A percentile compares a stretch with the other conserved stretches of the same genome.
Conservation (phyloP, 2,113 vertebrate species). For the Esox niger region DNA sequence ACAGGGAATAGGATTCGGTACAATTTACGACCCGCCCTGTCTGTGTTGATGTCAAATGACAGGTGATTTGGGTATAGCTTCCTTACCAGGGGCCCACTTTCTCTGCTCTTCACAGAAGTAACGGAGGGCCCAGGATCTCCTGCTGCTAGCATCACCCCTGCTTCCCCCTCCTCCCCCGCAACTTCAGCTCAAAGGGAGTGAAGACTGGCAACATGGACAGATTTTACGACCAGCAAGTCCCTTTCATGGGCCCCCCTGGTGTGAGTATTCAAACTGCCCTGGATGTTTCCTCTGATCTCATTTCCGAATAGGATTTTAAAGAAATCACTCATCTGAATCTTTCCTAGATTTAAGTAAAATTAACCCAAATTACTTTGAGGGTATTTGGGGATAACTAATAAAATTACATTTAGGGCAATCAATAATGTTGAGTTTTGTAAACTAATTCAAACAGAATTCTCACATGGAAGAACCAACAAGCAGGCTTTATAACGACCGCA, state of each 20-base stretch:
- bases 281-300: neutral
- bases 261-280: slow-evolving; percentile 61
- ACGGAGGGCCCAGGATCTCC: slow-evolving; percentile 19
- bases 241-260: slow-evolving; percentile 76
- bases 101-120: slow-evolving; percentile 21
- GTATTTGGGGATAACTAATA: neutral
- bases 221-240: slow-evolving; percentile 87
- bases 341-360: neutral
- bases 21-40: too few species aligned
- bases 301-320: neutral
- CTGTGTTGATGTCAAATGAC: slow-evolving; percentile 22
- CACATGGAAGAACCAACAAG: slow-evolving; percentile 71
- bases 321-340: neutral
- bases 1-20: neutral
- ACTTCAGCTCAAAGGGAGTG: slow-evolving; percentile 6
- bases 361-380: neutral
- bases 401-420: neutral
- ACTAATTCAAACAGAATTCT: slow-evolving; percentile 46
- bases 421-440: neutral
- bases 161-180: slow-evolving; percentile 9
- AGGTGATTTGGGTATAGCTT: slow-evolving; percentile 20
- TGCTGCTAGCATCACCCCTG: neutral
- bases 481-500: slow-evolving; percentile 72
- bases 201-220: slow-evolving; percentile 74
- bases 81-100: slow-evolving; percentile 20